Evolutionary conservation across 2,888 invertebrate species (phyloP), one percentile per base, ranked within the genome.

Genomic region (Didymodactylos carnosus): DNA sequence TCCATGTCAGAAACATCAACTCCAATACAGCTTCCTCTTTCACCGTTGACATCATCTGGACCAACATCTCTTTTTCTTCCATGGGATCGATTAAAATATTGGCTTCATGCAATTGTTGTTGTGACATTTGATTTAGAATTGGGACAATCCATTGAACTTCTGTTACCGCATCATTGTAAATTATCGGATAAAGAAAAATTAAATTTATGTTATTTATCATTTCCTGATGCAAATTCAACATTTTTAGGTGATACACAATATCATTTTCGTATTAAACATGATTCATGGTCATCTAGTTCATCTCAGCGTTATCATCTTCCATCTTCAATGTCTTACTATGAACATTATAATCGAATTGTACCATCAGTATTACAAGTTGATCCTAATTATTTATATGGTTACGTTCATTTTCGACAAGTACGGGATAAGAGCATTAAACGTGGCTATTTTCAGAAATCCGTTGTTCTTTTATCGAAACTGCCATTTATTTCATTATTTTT

Each of bases 171-270:
- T 76, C 89, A 89, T 81, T 88, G 90, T 35, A 82, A 84, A 75
- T 80, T 86, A 41, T 84, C 84, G 71, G 84, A 85, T 76, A 82
- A 81, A 78, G 86, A 86, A 81, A 85, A 84, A 81, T 81, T 82
- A 77, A 85, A 84, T 85, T 91, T 98, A 78, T 97, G 97, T 84
- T 98, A 98, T 83, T 86, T 97, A 82, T 94, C 97, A 53, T 98
- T 98, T 84, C 98, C 98, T 3, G 98, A 98, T 84, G 97, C 97
- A 0, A 98, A 98, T 86, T 95, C 95, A 76, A 83, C 84, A 73
- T 94, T 94, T 82, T 94, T 95, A 92, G 94, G 95, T 71, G 95
- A 98, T 83, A 95, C 94, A 70, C 91, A 91, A 83, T 98, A 94
- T 84, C 93, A 94, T 81, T 91, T 98, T 80, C 87, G 94, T 76